Evolutionary conservation across 2,797 vertebrate species (phyloP).

Genomic region (Botia almorhae): DNA sequence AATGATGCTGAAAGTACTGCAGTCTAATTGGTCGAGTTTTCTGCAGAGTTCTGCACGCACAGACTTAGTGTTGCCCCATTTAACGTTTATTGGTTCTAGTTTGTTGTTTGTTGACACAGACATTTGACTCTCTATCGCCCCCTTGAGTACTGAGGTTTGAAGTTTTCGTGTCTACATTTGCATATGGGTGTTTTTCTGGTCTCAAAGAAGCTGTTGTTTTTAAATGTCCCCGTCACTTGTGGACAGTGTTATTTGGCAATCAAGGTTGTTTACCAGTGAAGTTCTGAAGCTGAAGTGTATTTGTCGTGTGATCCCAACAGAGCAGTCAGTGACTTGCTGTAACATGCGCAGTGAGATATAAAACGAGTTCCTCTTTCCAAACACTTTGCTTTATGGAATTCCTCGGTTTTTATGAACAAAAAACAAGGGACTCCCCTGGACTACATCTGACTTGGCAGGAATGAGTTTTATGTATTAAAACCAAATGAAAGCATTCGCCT

Average conservation of each 20-base stretch:
- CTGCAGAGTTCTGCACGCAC: not conserved
- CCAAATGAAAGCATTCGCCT: slow-evolving; percentile 13
- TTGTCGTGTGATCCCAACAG: slow-evolving; percentile 41
- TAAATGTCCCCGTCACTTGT: slow-evolving; percentile 21
- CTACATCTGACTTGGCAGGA: slow-evolving; percentile 18
- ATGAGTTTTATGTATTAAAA: slow-evolving; percentile 42
- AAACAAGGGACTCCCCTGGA: slow-evolving; percentile 42
- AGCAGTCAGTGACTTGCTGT: slow-evolving; percentile 48
- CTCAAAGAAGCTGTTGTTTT: not conserved
- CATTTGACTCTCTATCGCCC: not conserved
- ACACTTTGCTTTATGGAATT: slow-evolving; percentile 21
- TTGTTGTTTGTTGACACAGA: slow-evolving; percentile 2
- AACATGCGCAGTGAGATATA: slow-evolving; percentile 47
- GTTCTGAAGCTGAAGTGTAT: slow-evolving; percentile 41
- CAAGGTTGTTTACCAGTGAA: slow-evolving; percentile 3
- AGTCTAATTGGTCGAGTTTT: not conserved
- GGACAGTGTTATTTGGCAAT: slow-evolving; percentile 20
- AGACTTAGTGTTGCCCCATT: not conserved
- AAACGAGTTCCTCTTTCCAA: slow-evolving; percentile 16
- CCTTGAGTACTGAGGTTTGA: slow-evolving; percentile 9
- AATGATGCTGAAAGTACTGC: not conserved
- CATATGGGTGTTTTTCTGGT: not conserved
- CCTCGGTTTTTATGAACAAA: not conserved
- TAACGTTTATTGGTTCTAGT: not conserved
- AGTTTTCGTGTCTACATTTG: not conserved